Percentiles rank a stretch among this genome's conserved stretches.
phyloP scores from a whole-genome alignment of 1,140 invertebrate species.

The Pteromalus puparum region DNA sequence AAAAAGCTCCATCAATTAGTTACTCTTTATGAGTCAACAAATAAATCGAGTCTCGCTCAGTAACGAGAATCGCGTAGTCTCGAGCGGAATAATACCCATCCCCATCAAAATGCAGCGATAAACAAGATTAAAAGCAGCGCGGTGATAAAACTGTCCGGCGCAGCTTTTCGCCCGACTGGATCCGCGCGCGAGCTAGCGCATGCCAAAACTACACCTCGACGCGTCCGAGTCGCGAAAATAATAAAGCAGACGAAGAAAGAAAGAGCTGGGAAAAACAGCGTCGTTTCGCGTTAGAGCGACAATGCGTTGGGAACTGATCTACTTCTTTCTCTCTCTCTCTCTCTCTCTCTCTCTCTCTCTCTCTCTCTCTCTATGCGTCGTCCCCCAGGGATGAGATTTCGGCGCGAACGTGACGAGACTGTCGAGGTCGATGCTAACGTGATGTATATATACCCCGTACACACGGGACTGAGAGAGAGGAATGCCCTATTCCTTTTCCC shows the following conservation, averaged over 20 bases:
- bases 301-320: not conserved
- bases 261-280: not conserved
- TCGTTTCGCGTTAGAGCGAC: not conserved
- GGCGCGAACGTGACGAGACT: conserved; percentile 32
- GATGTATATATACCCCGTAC: conserved; percentile 32
- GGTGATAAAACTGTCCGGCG: not conserved
- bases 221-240: not conserved
- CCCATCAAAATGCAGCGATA: too few species aligned
- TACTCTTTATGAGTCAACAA: not conserved
- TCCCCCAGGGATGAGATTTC: conserved; percentile 18
- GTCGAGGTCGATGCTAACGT: conserved; percentile 8
- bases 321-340: not conserved
- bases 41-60: not conserved
- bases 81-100: too few species aligned
- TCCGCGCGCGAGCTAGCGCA: not conserved
- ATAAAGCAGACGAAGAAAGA: not conserved
- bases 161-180: not conserved
- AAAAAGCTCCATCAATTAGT: not conserved
- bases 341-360: too few species aligned
- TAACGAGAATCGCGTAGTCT: too few species aligned
- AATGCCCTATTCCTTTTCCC: not conserved
- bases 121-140: not conserved
- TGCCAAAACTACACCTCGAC: not conserved
- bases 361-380: not conserved
- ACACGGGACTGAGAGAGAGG: not conserved